Evolutionary conservation across 1,140 invertebrate species (phyloP), one percentile per base, ranked within the genome.

Genomic region (Magallana angulata): DNA sequence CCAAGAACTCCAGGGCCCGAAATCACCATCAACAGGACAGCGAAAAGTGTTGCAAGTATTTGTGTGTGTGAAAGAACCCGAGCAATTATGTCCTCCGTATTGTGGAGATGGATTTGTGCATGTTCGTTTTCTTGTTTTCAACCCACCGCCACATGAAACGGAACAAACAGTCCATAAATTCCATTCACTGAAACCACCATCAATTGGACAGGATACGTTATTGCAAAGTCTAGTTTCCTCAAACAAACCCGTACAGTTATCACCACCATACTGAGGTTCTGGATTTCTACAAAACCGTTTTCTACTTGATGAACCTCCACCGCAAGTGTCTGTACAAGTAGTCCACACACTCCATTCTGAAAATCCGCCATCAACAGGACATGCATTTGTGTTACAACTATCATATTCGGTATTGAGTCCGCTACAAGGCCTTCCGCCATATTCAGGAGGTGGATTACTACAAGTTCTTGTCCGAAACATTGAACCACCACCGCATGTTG

Each of bases 1-100:
- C 94, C 94, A 94, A 4, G 82, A 92, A 97, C 96, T 9, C 96
- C 96, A 58, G 95, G 91, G 14, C 95, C 94, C 30, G 97, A 97
- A 90, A 94, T 94, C 92, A 7, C 94, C 94, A 88, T 94, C 89
- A 6, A 94, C 94, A 94, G 68, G 91, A 90, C 62, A 86, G 16
- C 16, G 86, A 86, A 84, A 76, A 3, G 24, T 36, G 8, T 76
- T 76, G 68, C 68, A 76, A 30, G 24, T 76, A 30, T 76, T 30
- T 11, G 68, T 30, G 7, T 76, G 92, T 92, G 8, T 48, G 11
- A 8, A 84, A 87, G 90, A 89, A 93, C 12, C 62, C 12, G 9
- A 82, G 48, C 92, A 92, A 93, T 58, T 84, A 24, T 48, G 68
- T 81, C 92, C 92, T 91, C 81, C 18, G 12, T 82, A n/a, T 58